Conservation (phyloP, 2,113 vertebrate genomes). For the Campylorhamphus procurvoides region DNA sequence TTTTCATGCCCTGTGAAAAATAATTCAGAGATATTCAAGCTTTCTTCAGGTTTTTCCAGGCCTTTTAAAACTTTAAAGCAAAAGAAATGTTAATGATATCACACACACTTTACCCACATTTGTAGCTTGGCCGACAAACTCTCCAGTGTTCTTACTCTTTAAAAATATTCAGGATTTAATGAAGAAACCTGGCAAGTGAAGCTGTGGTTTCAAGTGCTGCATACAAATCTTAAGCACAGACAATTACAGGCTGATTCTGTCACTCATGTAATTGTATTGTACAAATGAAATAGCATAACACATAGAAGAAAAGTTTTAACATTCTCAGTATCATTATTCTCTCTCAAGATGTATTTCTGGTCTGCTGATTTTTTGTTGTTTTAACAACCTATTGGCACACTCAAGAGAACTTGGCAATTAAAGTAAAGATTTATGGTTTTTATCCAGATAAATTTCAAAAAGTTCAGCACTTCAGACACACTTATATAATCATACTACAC, state of each 20-base stretch:
- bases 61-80: not conserved
- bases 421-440: not conserved
- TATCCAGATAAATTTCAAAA: not conserved
- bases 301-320: not conserved
- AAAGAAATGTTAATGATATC: not conserved
- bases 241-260: not conserved
- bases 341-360: not conserved
- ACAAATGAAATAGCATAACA: not conserved
- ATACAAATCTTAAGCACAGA: slow-evolving; percentile 24
- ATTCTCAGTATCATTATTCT: not conserved
- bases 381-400: not conserved
- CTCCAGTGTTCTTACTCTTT: not conserved
- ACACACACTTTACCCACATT: not conserved
- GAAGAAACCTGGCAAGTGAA: not conserved
- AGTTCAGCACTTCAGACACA: not conserved
- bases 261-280: not conserved
- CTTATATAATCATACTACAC: not conserved
- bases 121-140: not conserved
- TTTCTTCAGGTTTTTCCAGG: not conserved
- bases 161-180: slow-evolving; percentile 46
- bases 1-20: not conserved
- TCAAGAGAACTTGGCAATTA: not conserved
- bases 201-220: not conserved
- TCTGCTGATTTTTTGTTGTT: not conserved
- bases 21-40: not conserved